A percentile compares a stretch with the other conserved stretches of the same genome.
Evolutionary conservation across 2,797 vertebrate species (phyloP).

Genomic region (Chelonia mydas): DNA sequence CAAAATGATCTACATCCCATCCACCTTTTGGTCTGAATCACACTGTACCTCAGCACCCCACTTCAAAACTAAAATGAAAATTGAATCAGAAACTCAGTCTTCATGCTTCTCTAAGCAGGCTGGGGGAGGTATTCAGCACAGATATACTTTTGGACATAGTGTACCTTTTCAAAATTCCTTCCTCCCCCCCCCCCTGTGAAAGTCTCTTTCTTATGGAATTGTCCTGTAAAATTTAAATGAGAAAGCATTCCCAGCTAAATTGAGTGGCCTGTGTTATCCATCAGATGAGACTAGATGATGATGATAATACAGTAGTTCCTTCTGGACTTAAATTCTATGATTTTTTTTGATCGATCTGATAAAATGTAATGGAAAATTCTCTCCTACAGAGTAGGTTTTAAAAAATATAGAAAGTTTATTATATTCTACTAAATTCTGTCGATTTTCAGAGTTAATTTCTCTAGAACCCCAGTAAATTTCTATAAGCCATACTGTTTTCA

Average conservation of each 20-base stretch:
- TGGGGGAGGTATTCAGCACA: not conserved
- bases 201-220: not conserved
- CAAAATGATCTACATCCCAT: not conserved
- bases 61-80: conserved; percentile 39
- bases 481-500: not conserved
- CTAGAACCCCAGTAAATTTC: not conserved
- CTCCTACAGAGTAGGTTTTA: not conserved
- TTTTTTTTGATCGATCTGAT: not conserved
- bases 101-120: not conserved
- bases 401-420: not conserved
- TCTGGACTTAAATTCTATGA: conserved; percentile 5
- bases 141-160: not conserved
- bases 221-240: not conserved
- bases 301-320: not conserved
- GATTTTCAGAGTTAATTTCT: not conserved
- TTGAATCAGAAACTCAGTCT: not conserved
- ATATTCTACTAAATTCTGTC: not conserved
- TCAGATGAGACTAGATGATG: conserved; percentile 27
- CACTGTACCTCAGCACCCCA: not conserved
- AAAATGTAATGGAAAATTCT: not conserved
- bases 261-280: not conserved
- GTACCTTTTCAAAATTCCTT: not conserved
- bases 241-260: not conserved
- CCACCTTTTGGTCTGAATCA: not conserved
- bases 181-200: not conserved